Conservation (phyloP, 1,140 invertebrate species). For the Onthophagus taurus region DNA sequence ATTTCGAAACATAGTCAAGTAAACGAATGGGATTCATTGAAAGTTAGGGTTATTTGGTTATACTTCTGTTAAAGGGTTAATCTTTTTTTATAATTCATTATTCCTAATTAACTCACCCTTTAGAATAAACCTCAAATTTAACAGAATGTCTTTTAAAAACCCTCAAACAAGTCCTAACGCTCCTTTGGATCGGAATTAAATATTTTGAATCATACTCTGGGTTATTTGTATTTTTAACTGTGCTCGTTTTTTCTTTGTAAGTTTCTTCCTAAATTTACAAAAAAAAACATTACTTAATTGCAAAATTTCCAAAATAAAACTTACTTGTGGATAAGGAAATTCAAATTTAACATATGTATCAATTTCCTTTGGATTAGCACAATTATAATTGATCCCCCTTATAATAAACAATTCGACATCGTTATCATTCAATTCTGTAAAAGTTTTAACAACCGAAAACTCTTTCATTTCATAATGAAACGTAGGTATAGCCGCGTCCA, state of each 20-base stretch:
- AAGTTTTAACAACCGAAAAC: constrained; percentile 87
- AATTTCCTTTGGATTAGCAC: constrained; percentile 74
- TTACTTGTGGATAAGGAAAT: constrained; percentile 82
- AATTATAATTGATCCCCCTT: constrained; percentile 80
- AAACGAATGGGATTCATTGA: too few species aligned
- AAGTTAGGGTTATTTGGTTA: too few species aligned
- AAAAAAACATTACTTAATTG: too few species aligned
- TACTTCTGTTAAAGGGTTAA: too few species aligned
- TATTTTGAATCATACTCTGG: constrained; percentile 79
- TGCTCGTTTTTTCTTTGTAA: constrained; percentile 63
- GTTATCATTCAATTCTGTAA: constrained; percentile 84
- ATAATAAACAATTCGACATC: constrained; percentile 83
- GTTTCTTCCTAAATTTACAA: constrained; percentile 63
- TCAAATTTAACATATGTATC: constrained; percentile 93
- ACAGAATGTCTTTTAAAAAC: constrained; percentile 80
- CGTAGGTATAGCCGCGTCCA: constrained; percentile 61
- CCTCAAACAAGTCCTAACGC: constrained; percentile 66
- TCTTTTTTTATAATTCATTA: too few species aligned
- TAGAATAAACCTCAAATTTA: constrained; percentile 86
- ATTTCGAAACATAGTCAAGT: too few species aligned
- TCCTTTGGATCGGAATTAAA: constrained; percentile 69
- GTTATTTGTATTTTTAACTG: constrained; percentile 77
- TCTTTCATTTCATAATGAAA: constrained; percentile 90
- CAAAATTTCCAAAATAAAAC: too few species aligned
- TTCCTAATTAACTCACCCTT: constrained; percentile 72